Evolutionary conservation across 2,797 vertebrate genomes (phyloP).

Genomic region (Anabacerthia variegaticeps): DNA sequence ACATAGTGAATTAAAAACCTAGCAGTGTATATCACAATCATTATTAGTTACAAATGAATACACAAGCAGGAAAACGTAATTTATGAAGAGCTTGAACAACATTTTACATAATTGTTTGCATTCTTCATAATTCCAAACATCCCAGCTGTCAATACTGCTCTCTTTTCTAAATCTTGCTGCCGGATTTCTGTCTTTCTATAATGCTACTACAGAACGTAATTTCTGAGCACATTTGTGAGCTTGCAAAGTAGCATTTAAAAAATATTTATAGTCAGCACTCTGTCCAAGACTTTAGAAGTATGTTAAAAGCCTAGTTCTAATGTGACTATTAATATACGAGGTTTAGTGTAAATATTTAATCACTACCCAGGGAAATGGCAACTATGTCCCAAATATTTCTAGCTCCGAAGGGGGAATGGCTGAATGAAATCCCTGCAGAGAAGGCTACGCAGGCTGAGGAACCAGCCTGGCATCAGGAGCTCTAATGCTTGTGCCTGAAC

Average conservation of each 20-base stretch:
- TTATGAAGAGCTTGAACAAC: not conserved
- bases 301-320: slow-evolving; percentile 6
- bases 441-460: not conserved
- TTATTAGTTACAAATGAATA: not conserved
- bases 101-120: not conserved
- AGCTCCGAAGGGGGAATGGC: not conserved
- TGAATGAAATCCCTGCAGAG: not conserved
- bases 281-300: not conserved
- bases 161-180: not conserved
- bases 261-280: not conserved
- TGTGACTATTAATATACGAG: not conserved
- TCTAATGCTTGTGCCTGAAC: not conserved
- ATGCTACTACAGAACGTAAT: not conserved
- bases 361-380: not conserved
- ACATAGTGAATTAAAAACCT: not conserved
- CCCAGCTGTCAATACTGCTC: not conserved
- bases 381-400: not conserved
- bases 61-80: not conserved
- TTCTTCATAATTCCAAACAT: not conserved
- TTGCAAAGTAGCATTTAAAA: not conserved
- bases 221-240: not conserved
- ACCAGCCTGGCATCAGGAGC: not conserved
- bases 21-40: not conserved
- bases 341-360: slow-evolving; percentile 21
- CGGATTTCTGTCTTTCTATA: not conserved